A percentile compares a stretch with the other conserved stretches of the same genome.
Conservation (phyloP, 2,888 invertebrate species). For the Melitaea athalia region DNA sequence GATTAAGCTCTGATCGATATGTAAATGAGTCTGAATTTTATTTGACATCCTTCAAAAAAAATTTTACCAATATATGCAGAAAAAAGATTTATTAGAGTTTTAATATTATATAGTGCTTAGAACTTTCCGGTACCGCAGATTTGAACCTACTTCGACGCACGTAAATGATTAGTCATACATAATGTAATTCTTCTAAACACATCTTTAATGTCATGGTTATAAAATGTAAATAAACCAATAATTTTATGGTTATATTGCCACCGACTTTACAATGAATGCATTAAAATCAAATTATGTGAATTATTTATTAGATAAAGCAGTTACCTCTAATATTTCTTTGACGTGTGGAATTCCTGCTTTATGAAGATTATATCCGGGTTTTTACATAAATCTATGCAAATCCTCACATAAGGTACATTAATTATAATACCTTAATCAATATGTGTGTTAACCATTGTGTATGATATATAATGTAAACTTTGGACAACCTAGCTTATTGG, state of each 20-base stretch:
- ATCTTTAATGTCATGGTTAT: neutral
- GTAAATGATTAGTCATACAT: neutral
- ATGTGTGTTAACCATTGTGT: no score
- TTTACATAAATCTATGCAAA: neutral
- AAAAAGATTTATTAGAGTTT: no score
- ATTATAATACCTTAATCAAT: neutral
- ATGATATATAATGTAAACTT: no score
- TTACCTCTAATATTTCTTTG: constrained; percentile 8
- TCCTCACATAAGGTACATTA: neutral
- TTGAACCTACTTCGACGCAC: neutral
- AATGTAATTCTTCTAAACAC: neutral
- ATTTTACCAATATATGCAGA: no score
- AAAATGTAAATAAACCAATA: constrained; percentile 20
- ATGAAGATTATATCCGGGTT: constrained; percentile 22
- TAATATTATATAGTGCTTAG: no score
- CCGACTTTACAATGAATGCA: constrained; percentile 11
- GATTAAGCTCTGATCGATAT: no score
- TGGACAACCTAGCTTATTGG: no score
- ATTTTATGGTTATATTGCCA: constrained; percentile 15
- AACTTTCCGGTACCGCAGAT: no score
- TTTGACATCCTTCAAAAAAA: no score
- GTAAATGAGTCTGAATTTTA: no score
- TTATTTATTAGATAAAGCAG: constrained; percentile 19
- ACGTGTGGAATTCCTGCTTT: constrained; percentile 13
- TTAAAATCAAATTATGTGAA: constrained; percentile 26